Evolutionary conservation across 2,888 invertebrate genomes (phyloP).

Genomic region (Pristionchus mayeri): DNA sequence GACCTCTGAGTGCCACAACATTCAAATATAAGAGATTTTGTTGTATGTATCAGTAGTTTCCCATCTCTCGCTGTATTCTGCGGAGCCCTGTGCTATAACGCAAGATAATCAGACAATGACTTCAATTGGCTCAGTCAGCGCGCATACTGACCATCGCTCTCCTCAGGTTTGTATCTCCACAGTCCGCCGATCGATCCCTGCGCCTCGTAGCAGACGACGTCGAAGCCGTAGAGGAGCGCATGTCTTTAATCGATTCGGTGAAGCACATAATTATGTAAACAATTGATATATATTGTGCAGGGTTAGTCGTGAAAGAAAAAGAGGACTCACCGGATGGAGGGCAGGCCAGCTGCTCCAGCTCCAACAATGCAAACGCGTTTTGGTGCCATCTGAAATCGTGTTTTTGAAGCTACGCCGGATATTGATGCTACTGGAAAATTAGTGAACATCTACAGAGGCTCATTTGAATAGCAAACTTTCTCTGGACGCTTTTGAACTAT

Average conservation of each 20-base stretch:
- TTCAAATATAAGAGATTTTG: neutral
- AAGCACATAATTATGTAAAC: neutral
- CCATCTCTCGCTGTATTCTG: too few relatives aligned
- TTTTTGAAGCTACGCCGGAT: too few relatives aligned
- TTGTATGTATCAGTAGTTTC: neutral
- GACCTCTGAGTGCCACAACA: too few relatives aligned
- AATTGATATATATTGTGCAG: neutral
- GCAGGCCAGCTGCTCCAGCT: constrained; percentile 43
- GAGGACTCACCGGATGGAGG: neutral
- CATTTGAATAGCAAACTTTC: too few relatives aligned
- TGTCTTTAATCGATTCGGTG: constrained; percentile 54
- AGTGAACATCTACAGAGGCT: too few relatives aligned
- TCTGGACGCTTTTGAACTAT: too few relatives aligned
- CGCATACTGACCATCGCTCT: constrained; percentile 55
- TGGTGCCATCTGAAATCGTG: neutral
- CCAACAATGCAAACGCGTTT: constrained; percentile 38
- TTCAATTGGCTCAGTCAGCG: neutral
- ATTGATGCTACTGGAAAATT: too few relatives aligned
- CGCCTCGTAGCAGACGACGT: constrained; percentile 76
- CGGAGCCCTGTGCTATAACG: too few relatives aligned
- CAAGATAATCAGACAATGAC: too few relatives aligned
- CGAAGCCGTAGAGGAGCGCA: constrained; percentile 70
- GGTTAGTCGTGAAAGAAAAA: neutral
- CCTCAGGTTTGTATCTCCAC: constrained; percentile 71
- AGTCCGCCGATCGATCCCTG: constrained; percentile 76